Evolutionary conservation across 1,140 invertebrate genomes (phyloP).

Genomic region (Bombus sibiricus): DNA sequence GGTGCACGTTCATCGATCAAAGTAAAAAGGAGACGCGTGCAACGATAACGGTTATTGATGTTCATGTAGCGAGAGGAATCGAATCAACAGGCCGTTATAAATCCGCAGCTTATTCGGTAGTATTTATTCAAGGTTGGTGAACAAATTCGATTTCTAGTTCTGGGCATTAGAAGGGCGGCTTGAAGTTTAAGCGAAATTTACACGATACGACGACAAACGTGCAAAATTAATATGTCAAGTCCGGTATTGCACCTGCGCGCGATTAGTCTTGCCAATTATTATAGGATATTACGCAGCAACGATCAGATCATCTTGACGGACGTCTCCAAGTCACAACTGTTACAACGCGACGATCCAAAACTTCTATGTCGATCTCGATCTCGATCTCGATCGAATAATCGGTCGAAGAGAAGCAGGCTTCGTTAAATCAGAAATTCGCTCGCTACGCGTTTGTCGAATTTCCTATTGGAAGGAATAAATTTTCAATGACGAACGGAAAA

Average conservation of each 20-base stretch:
- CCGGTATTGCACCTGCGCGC: slow-evolving; percentile 8
- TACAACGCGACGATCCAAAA: background rate
- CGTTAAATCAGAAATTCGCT: background rate
- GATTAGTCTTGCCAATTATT: slow-evolving; percentile 50
- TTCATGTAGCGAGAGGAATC: background rate
- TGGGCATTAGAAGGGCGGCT: background rate
- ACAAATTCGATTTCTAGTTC: background rate
- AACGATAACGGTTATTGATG: background rate
- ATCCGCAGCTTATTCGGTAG: background rate
- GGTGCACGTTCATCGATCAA: slow-evolving; percentile 7
- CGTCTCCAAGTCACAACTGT: background rate
- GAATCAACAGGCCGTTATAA: slow-evolving; percentile 15
- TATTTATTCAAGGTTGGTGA: slow-evolving; percentile 19
- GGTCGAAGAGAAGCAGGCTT: background rate
- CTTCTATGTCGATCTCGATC: background rate
- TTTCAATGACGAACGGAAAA: background rate
- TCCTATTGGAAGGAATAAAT: background rate
- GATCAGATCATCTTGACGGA: background rate
- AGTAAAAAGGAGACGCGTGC: background rate
- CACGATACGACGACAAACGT: background rate
- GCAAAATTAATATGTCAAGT: slow-evolving; percentile 48
- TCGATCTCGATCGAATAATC: background rate
- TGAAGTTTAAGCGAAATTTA: slow-evolving; percentile 28
- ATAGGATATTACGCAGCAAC: background rate
- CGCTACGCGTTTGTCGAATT: background rate